Base-by-base conservation (phyloP, 2,113 vertebrate genomes). In the Lathamus discolor region DNA sequence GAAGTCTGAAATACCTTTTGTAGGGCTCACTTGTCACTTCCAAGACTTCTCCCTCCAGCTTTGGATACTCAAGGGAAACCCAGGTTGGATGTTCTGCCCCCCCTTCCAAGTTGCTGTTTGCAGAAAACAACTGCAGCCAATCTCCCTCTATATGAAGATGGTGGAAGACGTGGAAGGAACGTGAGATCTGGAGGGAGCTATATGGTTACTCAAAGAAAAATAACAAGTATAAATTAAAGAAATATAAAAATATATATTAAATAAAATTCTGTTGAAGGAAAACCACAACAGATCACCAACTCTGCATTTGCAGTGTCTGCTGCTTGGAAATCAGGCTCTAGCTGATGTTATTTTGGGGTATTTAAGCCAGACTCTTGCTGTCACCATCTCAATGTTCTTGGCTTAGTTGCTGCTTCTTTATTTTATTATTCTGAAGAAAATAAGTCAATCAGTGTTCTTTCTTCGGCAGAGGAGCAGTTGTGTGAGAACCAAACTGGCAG, bases 351-450 rank as follows among this genome's bases (percentile, higher is more conserved):
- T 94, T 88, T 82, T 69, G 43, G 44, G 81, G 63, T 64, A 55
- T 83, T 89, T 49, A 87, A 94, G 41, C 80, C 85, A 89, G 93
- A 81, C 82, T 86, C 80, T 96, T 59, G 41, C 90, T 88, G 90
- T 80, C 85, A 92, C 84, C 29, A 57, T 82, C 73, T 92, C 82
- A 66, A 4, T 35, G 48, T 95, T 97, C 88, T 91, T 94, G 93
- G 92, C 93, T 93, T 94, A 90, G 92, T 88, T 93, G 59, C 79
- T 51, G 33, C 70, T 95, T 64, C 86, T 35, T 48, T 93, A 62
- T 57, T 93, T 90, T 81, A 86, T 92, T 94, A 92, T 86, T 90
- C 90, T 75, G 76, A 77, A 95, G 86, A 81, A 83, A 92, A 86
- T 61, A 67, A 78, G 80, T 62, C 79, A 68, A 55, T 44, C 37